A percentile compares a stretch with the other conserved stretches of the same genome.
These are phyloP conservation scores for Styela plicata DNA, from an alignment of 23 tunicate genomes.

Conservation along the genomic window DNA sequence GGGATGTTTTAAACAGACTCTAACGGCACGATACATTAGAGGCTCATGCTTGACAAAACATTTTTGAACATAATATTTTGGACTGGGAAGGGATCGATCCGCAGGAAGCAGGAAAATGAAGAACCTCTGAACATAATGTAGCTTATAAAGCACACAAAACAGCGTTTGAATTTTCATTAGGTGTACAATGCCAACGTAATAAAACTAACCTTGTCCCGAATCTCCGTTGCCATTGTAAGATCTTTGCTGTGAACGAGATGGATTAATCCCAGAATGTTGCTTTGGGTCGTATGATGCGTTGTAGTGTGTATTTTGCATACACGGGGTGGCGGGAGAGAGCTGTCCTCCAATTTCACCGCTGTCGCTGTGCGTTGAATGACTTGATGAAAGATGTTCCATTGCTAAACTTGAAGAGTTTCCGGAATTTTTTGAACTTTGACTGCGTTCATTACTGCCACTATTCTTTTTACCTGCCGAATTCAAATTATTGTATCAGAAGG, in stretches of 20 bases:
- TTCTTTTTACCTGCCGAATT: not conserved
- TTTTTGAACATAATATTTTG: too few species aligned
- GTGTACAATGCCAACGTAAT: too few species aligned
- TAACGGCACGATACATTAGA: too few species aligned
- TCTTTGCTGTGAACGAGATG: constrained; percentile 1
- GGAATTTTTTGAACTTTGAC: not conserved
- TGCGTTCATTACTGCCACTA: not conserved
- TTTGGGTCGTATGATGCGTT: not conserved
- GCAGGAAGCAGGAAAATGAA: too few species aligned
- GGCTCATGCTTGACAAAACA: too few species aligned
- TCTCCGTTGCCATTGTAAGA: constrained; percentile 9
- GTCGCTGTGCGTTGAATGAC: not conserved
- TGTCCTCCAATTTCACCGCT: not conserved
- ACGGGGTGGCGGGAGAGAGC: constrained; percentile 2
- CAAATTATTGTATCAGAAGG: too few species aligned
- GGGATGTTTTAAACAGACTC: too few species aligned
- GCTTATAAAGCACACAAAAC: too few species aligned
- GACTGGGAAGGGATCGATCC: too few species aligned
- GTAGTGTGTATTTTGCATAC: not conserved
- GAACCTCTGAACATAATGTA: too few species aligned
- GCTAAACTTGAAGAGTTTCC: not conserved
- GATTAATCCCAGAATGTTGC: not conserved
- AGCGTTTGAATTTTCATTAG: too few species aligned
- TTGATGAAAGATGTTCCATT: not conserved
- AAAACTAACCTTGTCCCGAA: not conserved